Percentiles rank a stretch among this genome's conserved stretches.
Evolutionary conservation across 37 sponge, comb jelly and placozoan species (phyloP).

Genomic region (Spongilla lacustris): DNA sequence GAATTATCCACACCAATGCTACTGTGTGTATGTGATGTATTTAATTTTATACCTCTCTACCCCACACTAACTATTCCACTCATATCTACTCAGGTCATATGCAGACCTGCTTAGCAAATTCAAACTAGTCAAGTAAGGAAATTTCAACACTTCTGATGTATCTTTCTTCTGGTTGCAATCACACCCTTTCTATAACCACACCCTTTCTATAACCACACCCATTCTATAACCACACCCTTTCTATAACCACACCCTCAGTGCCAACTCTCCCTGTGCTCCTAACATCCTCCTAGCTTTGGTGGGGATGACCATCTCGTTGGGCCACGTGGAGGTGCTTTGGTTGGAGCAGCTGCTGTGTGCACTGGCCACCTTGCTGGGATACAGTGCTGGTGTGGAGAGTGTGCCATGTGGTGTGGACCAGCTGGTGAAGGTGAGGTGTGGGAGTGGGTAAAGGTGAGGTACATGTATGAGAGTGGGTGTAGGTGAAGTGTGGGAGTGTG

Average conservation of each 20-base stretch:
- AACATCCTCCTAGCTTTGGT: neutral
- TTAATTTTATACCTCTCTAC: no score
- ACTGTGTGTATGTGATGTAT: no score
- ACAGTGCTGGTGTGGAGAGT: neutral
- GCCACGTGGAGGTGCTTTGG: neutral
- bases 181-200: no score
- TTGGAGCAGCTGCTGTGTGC: neutral
- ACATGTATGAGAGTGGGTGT: no score
- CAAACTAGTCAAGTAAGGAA: neutral
- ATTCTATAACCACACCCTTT: no score
- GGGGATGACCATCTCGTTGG: neutral
- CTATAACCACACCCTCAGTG: neutral
- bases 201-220: no score
- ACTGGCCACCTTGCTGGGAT: neutral
- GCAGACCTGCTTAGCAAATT: neutral
- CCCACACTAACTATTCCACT: neutral
- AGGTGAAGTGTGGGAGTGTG: no score
- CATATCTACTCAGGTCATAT: neutral
- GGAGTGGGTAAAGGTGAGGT: no score
- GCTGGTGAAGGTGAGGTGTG: slow-evolving; percentile 4
- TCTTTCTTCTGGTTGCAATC: no score
- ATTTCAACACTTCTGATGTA: no score
- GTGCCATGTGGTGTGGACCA: neutral
- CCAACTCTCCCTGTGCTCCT: neutral
- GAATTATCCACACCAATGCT: neutral